These are phyloP conservation scores for Sabatieria punctata DNA, from an alignment of 2,888 invertebrate genomes.

Conservation along the genomic window DNA sequence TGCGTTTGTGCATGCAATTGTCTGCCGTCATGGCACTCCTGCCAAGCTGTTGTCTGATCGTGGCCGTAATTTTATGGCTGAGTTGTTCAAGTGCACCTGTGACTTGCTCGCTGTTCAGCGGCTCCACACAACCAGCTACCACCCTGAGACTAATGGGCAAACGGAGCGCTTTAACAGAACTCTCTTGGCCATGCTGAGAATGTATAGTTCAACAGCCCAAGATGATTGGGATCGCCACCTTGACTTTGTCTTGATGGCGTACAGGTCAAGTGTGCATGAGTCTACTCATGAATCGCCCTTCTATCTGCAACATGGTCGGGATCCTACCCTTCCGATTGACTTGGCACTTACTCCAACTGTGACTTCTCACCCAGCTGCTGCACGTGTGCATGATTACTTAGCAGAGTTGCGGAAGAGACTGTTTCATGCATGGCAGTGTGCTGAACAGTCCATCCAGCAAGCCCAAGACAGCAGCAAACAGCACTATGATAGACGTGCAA, in stretches of 20 bases:
- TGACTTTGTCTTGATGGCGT: conserved; percentile 15
- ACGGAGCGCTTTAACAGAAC: conserved; percentile 18
- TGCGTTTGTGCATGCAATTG: conserved; percentile 11
- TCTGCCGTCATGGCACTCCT: conserved; percentile 13
- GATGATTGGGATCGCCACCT: conserved; percentile 19
- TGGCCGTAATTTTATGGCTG: conserved; percentile 13
- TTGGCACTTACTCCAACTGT: no score
- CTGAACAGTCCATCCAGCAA: no score
- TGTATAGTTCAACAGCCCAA: no score
- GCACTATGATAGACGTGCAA: no score
- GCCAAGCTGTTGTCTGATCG: conserved; percentile 13
- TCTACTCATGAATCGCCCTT: conserved; percentile 14
- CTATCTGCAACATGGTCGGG: conserved; percentile 10
- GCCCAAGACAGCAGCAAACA: no score
- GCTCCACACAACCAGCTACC: conserved; percentile 10
- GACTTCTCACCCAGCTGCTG: no score
- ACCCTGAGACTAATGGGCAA: conserved; percentile 13
- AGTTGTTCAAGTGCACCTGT: conserved; percentile 8
- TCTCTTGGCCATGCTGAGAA: no score
- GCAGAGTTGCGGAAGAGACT: no score
- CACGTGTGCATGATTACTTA: no score
- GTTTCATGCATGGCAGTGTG: no score
- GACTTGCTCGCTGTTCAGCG: conserved; percentile 9
- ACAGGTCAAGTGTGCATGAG: conserved; percentile 13
- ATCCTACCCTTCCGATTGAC: conserved; percentile 13